Percentiles rank a stretch among this genome's conserved stretches.
These are phyloP conservation scores for Semibalanus balanoides DNA, from an alignment of 1,140 invertebrate species.

Conservation along the genomic window DNA sequence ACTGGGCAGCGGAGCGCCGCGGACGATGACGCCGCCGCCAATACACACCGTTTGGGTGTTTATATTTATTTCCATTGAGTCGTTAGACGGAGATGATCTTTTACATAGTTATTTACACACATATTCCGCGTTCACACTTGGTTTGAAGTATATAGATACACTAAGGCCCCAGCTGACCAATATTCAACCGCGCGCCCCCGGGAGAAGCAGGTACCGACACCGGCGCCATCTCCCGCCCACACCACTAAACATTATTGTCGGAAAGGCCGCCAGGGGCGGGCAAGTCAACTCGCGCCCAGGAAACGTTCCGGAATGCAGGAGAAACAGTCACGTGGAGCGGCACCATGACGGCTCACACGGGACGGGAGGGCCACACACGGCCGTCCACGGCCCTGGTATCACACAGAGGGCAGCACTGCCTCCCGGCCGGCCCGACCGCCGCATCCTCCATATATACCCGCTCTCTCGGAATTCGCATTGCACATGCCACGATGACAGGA, in stretches of 20 bases:
- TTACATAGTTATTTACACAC: constrained; percentile 1
- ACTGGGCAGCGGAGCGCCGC: too few relatives aligned
- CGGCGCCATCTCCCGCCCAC: neutral
- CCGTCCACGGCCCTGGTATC: neutral
- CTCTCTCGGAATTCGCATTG: neutral
- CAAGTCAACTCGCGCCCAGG: neutral
- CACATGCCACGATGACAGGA: neutral
- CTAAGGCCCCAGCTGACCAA: neutral
- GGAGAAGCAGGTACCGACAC: neutral
- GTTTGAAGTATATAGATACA: constrained; percentile 2
- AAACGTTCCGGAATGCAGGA: neutral
- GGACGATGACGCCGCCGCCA: too few relatives aligned
- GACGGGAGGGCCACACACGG: neutral
- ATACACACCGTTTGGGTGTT: neutral
- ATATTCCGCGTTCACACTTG: neutral
- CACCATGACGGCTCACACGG: neutral
- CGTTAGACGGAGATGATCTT: neutral
- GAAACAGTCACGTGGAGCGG: too few relatives aligned
- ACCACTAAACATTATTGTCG: neutral
- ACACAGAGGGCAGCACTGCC: neutral
- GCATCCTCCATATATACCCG: neutral
- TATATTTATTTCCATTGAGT: neutral
- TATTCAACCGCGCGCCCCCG: too few relatives aligned
- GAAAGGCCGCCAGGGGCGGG: neutral
- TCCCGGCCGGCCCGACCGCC: too few relatives aligned